phyloP scores from a whole-genome alignment of 1,140 invertebrate genomes.

The Muscidifurax raptorellus region DNA sequence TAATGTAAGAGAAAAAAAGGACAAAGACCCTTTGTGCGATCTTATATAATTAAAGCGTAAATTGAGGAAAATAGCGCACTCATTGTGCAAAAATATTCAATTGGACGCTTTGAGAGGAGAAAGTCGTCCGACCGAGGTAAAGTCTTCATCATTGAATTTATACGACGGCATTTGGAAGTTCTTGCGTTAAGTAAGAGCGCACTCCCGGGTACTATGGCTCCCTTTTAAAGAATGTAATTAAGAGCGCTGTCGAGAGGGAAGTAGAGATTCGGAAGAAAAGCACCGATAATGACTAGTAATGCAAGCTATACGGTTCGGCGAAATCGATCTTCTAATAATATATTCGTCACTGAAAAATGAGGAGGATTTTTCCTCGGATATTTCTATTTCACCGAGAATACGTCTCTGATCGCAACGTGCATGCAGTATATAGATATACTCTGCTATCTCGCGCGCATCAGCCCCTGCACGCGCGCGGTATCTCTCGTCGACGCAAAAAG shows the following conservation, averaged over 20 bases:
- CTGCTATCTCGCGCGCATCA: no score
- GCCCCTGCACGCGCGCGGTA: no score
- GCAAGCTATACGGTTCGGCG: not conserved
- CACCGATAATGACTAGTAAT: conserved; percentile 7
- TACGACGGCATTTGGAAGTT: not conserved
- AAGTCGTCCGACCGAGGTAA: not conserved
- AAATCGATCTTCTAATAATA: conserved; percentile 30
- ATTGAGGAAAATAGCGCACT: no score
- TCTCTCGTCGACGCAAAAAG: no score
- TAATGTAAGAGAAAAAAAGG: no score
- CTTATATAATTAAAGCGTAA: no score
- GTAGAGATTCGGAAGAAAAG: not conserved
- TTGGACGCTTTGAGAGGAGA: not conserved
- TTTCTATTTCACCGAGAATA: not conserved
- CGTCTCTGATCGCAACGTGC: not conserved
- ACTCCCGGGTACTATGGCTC: not conserved
- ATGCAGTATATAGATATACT: no score
- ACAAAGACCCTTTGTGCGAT: no score
- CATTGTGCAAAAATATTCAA: not conserved
- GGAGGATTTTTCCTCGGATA: no score
- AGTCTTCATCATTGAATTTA: no score
- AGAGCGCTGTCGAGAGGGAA: not conserved
- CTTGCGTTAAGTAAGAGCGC: not conserved
- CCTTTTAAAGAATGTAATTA: conserved; percentile 15
- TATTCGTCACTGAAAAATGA: no score